Conservation (phyloP, 2,113 vertebrate species). For the Leptodactylus fuscus region DNA sequence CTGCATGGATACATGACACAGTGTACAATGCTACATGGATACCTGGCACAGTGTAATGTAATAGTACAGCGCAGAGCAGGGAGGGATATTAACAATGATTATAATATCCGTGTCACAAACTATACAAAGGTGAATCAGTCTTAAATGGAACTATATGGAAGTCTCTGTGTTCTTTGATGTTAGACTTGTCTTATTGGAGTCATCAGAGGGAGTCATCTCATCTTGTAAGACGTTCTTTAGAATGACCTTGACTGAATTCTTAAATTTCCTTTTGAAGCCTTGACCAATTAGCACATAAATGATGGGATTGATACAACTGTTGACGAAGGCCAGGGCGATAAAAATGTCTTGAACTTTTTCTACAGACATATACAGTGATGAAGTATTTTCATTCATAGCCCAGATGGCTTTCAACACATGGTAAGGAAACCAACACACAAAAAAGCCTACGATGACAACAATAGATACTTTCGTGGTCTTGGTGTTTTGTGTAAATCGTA, state of each 20-base stretch:
- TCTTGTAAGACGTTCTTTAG: conserved; percentile 75
- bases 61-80: too few species aligned
- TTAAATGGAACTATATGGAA: too few species aligned
- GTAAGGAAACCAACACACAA: conserved; percentile 85
- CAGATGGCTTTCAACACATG: conserved; percentile 72
- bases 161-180: conserved; percentile 31
- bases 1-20: too few species aligned
- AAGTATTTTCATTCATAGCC: accelerated
- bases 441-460: conserved; percentile 79
- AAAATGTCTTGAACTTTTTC: conserved; percentile 62
- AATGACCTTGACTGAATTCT: conserved; percentile 65
- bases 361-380: accelerated
- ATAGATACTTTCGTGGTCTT: conserved; percentile 71
- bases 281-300: conserved; percentile 82
- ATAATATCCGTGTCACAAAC: too few species aligned
- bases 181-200: conserved; percentile 22
- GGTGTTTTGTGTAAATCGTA: conserved; percentile 59
- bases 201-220: conserved; percentile 64
- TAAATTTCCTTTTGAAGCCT: conserved; percentile 76
- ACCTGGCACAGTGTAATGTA: too few species aligned
- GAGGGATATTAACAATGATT: too few species aligned
- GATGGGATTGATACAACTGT: conserved; percentile 89
- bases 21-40: too few species aligned
- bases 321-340: conserved; percentile 79
- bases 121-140: too few species aligned